These are phyloP conservation scores for Petrolisthes cinctipes DNA, from an alignment of 2,888 invertebrate species.

Conservation along the genomic window DNA sequence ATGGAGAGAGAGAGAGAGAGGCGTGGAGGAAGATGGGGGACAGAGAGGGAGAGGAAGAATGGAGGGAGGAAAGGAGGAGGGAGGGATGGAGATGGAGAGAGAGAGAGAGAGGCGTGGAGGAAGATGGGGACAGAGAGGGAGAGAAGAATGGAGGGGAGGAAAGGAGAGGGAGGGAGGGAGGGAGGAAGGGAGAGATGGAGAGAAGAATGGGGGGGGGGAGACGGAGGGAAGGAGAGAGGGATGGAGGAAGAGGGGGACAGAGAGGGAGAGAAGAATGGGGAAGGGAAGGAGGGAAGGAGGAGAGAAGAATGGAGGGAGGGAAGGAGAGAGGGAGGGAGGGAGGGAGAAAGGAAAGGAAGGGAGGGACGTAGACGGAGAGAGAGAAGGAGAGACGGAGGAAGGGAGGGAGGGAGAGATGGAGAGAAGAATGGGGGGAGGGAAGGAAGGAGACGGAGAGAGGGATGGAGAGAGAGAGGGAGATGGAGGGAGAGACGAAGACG, in stretches of 20 bases:
- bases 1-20: not conserved
- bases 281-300: not conserved
- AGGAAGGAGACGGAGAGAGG: not conserved
- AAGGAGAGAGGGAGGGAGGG: not conserved
- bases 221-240: not conserved
- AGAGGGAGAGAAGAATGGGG: not conserved
- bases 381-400: conserved; percentile 18
- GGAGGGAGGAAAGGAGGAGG: not conserved
- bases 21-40: not conserved
- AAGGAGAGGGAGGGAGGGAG: not conserved
- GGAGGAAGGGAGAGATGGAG: not conserved
- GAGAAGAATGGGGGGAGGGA: too few relatives aligned
- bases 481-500: not conserved
- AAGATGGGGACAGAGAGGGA: not conserved
- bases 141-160: not conserved
- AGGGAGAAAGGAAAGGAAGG: not conserved
- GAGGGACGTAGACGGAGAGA: not conserved
- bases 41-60: not conserved
- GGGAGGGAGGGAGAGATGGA: conserved; percentile 17
- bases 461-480: not conserved
- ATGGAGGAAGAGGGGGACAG: not conserved
- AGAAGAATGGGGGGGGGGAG: not conserved
- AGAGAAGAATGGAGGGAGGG: not conserved
- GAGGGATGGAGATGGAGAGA: not conserved
- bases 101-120: not conserved